Base-by-base conservation (phyloP, 2,888 invertebrate species). In the Prosapia bicincta region DNA sequence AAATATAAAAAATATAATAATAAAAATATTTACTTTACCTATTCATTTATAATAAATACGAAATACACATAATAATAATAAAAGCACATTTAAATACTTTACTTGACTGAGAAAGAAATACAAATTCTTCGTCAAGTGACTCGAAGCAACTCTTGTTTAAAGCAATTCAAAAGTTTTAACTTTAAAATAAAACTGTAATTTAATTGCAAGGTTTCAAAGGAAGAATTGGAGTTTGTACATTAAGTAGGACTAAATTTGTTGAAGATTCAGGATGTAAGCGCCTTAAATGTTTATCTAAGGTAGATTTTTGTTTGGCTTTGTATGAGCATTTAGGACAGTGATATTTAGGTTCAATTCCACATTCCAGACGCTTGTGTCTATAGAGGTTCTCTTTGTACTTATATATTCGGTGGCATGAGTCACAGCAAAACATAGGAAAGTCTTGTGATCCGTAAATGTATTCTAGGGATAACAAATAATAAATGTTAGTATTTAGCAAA, bases 301-400 rank as follows among this genome's bases (percentile, higher is more conserved):
- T 70, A 65, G 70, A 70, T 25, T 75, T 72, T 38, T 75, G 73
- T 69, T 78, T 76, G 26, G 75, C 71, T 26, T 69, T 72, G 32
- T 78, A 75, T 9, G 68, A 66, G 28, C 78, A 78, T 23, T 69
- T 25, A n/a, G 82, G 80, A 78, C 86, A 86, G 71, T 84, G 83
- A 66, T 84, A 83, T 76, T 82, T 83, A 26, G 85, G 85, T 66
- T 83, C 82, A 78, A 84, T 83, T 6, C 88, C 88, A 79, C 88
- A 88, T 79, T 88, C 88, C 76, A 87, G 85, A 43, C 84, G 83
- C 74, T 87, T 81, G 79, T 88, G 88, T 24, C 88, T 83, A 69
- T 65, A 69, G 10, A 81, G 69, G 15, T 69, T 71, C 9, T 43
- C 66, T 69, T 75, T 78, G 74, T 75, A 76, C 26, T 76, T 78